Evolutionary conservation across 2,797 vertebrate species (phyloP).

Genomic region (Intellagama lesueurii): DNA sequence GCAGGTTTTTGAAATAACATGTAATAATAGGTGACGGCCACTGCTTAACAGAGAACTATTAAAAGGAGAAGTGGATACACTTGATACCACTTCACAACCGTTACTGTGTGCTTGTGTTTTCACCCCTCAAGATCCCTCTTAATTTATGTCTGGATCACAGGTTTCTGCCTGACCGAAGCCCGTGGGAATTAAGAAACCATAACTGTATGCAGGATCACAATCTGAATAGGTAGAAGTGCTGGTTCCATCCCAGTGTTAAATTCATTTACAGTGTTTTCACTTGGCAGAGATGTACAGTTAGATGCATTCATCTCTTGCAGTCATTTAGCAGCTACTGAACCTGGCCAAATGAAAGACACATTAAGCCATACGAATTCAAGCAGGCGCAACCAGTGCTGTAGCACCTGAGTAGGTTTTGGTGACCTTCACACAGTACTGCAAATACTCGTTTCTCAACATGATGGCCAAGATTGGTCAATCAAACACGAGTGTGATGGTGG

Average conservation of each 20-base stretch:
- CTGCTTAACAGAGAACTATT: not conserved
- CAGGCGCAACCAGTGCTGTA: not conserved
- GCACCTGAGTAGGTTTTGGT: not conserved
- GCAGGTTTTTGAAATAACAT: not conserved
- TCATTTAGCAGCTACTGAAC: not conserved
- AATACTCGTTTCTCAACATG: not conserved
- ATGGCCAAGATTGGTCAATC: not conserved
- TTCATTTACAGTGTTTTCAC: not conserved
- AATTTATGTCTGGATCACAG: not conserved
- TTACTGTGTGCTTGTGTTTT: too few relatives aligned
- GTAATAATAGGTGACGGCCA: not conserved
- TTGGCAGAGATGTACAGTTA: not conserved
- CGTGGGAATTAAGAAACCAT: too few relatives aligned
- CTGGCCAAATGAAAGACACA: not conserved
- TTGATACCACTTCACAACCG: not conserved
- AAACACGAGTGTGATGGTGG: not conserved
- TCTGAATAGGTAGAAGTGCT: not conserved
- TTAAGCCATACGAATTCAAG: not conserved
- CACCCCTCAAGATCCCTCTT: not conserved
- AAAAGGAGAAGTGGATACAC: too few relatives aligned
- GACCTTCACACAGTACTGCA: not conserved
- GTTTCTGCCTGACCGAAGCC: not conserved
- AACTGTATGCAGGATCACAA: not conserved
- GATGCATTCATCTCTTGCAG: too few relatives aligned
- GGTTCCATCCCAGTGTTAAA: not conserved